Conservation (phyloP, 1,140 invertebrate species). For the Scylla paramamosain region DNA sequence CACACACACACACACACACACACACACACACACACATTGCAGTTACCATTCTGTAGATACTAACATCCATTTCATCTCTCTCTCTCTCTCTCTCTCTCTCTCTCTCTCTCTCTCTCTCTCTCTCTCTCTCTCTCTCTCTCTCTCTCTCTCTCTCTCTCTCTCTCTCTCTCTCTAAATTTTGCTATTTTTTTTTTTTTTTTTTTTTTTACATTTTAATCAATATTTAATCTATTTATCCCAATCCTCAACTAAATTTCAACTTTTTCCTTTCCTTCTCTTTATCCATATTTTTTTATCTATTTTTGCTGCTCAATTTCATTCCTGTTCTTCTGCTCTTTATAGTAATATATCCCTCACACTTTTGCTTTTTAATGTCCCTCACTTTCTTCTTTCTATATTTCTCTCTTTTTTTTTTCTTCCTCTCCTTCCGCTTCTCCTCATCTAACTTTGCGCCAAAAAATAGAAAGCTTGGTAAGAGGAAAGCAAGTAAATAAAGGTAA, state of each 20-base stretch:
- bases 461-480: too few species aligned
- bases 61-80: background rate
- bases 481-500: background rate
- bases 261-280: background rate
- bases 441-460: too few species aligned
- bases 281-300: background rate
- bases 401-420: background rate
- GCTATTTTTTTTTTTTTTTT: conserved; percentile 8
- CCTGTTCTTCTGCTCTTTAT: background rate
- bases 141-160: background rate
- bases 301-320: background rate
- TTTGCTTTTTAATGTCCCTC: background rate
- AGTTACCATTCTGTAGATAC: too few species aligned
- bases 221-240: background rate
- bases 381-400: background rate
- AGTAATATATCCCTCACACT: background rate
- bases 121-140: background rate
- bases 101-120: background rate
- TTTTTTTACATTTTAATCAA: too few species aligned
- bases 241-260: too few species aligned
- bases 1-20: too few species aligned
- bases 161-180: background rate
- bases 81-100: background rate
- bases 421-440: background rate
- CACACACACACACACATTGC: too few species aligned